phyloP scores from a whole-genome alignment of 2,888 invertebrate genomes.

The Gonocerus acuteangulatus region DNA sequence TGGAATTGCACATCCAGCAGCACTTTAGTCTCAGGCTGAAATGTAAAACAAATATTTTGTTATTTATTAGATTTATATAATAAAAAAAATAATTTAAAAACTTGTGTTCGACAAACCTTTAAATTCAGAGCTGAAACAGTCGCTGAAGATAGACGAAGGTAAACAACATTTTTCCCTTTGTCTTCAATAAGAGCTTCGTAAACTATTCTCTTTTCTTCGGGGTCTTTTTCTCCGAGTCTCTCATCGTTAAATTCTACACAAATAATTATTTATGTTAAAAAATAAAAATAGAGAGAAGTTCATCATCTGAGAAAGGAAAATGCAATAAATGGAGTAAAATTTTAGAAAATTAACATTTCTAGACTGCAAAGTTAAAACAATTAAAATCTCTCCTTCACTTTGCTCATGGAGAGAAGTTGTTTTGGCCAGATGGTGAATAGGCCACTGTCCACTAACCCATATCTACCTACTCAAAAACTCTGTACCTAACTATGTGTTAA shows the following conservation, averaged over 20 bases:
- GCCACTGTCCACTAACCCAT: no score
- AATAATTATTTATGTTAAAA: neutral
- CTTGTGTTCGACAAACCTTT: slow-evolving; percentile 40
- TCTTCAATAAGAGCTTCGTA: slow-evolving; percentile 72
- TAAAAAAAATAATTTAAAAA: neutral
- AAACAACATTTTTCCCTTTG: slow-evolving; percentile 70
- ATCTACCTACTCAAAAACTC: no score
- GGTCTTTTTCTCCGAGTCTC: slow-evolving; percentile 25
- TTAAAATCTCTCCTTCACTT: no score
- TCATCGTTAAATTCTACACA: slow-evolving; percentile 29
- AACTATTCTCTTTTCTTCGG: slow-evolving; percentile 46
- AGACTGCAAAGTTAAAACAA: no score
- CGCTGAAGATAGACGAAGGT: slow-evolving; percentile 59
- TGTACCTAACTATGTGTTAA: no score
- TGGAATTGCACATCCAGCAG: slow-evolving; percentile 71
- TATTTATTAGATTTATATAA: neutral
- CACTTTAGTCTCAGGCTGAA: slow-evolving; percentile 52
- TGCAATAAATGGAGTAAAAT: no score
- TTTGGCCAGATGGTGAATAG: no score
- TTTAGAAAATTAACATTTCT: no score
- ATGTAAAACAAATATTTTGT: slow-evolving; percentile 4
- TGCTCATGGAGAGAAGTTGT: no score
- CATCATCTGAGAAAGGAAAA: no score
- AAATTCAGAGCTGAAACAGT: slow-evolving; percentile 58
- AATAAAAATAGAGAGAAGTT: no score